Percentiles rank a stretch among this genome's conserved stretches.
These are phyloP conservation scores for Agriotes lineatus DNA, from an alignment of 2,888 invertebrate genomes.

Conservation along the genomic window DNA sequence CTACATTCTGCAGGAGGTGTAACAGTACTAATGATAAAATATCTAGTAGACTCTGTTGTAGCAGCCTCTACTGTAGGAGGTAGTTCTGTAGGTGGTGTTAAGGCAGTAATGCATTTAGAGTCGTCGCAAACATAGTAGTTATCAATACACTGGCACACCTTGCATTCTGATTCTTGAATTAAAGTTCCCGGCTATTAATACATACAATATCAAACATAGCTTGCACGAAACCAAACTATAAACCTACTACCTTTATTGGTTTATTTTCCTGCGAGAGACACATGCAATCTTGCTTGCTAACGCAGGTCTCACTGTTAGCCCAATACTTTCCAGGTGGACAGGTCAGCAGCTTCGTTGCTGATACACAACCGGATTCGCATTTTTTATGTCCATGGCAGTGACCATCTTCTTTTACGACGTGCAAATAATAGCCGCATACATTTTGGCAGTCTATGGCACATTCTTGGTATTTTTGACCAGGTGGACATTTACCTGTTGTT, in stretches of 20 bases:
- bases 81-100: background rate
- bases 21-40: constrained; percentile 50
- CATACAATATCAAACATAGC: too few species aligned
- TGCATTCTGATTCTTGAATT: constrained; percentile 72
- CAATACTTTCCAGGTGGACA: constrained; percentile 75
- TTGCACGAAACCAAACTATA: too few species aligned
- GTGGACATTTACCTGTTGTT: constrained; percentile 54
- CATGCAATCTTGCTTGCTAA: constrained; percentile 79
- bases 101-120: constrained; percentile 63
- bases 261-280: constrained; percentile 77
- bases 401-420: constrained; percentile 63
- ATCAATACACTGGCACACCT: constrained; percentile 84
- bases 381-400: constrained; percentile 66
- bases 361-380: constrained; percentile 60
- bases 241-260: constrained; percentile 77
- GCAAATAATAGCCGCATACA: constrained; percentile 77
- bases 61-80: background rate
- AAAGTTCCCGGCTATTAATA: constrained; percentile 76
- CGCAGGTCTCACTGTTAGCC: constrained; percentile 81
- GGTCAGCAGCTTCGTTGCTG: constrained; percentile 53
- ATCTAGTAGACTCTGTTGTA: background rate
- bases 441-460: constrained; percentile 81
- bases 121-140: constrained; percentile 80
- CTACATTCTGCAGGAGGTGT: constrained; percentile 65
- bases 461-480: constrained; percentile 72